Base-by-base conservation (phyloP, 2,113 vertebrate genomes). In the Laticauda colubrina region DNA sequence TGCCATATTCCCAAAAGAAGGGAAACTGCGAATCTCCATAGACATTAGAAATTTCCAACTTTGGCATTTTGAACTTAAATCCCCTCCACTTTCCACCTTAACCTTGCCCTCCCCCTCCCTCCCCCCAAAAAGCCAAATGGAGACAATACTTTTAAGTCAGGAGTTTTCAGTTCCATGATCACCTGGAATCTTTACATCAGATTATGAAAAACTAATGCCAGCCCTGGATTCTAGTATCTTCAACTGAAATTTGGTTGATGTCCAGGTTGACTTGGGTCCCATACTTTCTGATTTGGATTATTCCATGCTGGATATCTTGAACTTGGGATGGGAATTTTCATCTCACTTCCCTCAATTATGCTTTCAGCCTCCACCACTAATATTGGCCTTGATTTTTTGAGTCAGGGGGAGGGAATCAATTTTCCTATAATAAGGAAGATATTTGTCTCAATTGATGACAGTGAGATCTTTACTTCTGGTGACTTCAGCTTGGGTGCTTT, bases 281-380 rank as follows among this genome's bases (percentile, higher is more conserved):
- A 39, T 95, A 92, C 61, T 95, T 1, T 1, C 94, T 92, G 95
- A 26, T 1, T 81, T 94, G 11, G 96, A 95, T 0, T 55, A 39
- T 34, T 53, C 90, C 90, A 96, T 45, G 48, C 93, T 92, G 39
- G 51, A 69, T 69, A 85, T 91, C 53, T 93, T 24, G 3, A 93
- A 51, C 2, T 57, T 90, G 34, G 92, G 64, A 93, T 14, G 1
- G 92, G 91, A 0, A 51, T 54, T 48, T 95, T 94, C 5, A 90
- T 55, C 0, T 69, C 0, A 3, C 3, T 56, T 2, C 23, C 29
- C 7, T 53, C 39, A 8, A 20, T 6, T 9, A 69, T 87, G 1
- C 29, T 43, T 69, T 91, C 64, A 14, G 43, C 43, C 45, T 92
- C 88, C 55, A 59, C 57, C 2, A 91, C 7, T n/a, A 14, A n/a